phyloP scores from a whole-genome alignment of 2,888 invertebrate genomes.

The Pristionchus entomophagus region DNA sequence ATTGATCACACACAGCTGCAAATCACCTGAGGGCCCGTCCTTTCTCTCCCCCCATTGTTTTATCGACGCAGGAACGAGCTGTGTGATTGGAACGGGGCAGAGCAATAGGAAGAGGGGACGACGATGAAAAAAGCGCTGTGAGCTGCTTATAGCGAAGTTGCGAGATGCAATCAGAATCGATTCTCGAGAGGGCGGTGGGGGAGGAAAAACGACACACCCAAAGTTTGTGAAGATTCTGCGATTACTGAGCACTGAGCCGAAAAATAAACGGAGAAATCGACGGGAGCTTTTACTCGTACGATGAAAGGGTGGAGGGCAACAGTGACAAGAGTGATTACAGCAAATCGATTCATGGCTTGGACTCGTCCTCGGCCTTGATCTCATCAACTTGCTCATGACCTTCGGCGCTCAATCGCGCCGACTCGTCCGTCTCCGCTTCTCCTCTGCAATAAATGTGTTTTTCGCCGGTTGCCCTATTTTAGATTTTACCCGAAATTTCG shows the following conservation, averaged over 20 bases:
- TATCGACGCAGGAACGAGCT: slow-evolving; percentile 8
- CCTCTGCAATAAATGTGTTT: slow-evolving; percentile 17
- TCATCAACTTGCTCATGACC: background rate
- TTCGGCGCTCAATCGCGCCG: background rate
- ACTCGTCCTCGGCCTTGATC: background rate
- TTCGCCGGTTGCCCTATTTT: background rate
- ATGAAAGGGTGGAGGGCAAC: background rate
- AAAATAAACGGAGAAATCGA: slow-evolving; percentile 39
- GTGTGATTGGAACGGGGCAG: slow-evolving; percentile 14
- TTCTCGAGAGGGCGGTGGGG: background rate
- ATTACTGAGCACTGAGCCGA: slow-evolving; percentile 31
- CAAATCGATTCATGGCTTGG: background rate
- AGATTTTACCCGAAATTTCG: background rate
- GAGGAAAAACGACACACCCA: slow-evolving; percentile 24
- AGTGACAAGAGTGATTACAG: background rate
- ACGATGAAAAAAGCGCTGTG: background rate
- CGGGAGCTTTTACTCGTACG: slow-evolving; percentile 25
- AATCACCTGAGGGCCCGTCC: slow-evolving; percentile 21
- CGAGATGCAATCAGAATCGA: slow-evolving; percentile 36
- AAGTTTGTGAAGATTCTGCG: slow-evolving; percentile 36
- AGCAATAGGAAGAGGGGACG: background rate
- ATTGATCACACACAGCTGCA: slow-evolving; percentile 11
- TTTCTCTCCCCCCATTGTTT: slow-evolving; percentile 33
- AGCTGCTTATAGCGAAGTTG: background rate
- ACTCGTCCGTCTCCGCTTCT: slow-evolving; percentile 24